Evolutionary conservation across 2,888 invertebrate species (phyloP).

Genomic region (Diarsia rubi): DNA sequence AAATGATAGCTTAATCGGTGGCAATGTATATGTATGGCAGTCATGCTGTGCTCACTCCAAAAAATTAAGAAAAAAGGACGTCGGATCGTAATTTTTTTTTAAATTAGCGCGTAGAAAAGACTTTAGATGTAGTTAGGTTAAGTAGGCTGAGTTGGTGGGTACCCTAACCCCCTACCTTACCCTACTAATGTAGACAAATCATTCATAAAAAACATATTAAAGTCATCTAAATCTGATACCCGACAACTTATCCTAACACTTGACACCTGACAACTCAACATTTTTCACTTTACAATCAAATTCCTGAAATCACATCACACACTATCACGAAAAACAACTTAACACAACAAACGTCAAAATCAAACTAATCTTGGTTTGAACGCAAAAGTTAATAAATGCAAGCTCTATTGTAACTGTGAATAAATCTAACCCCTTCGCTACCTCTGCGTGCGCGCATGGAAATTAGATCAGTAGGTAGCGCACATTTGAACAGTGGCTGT

Average conservation of each 20-base stretch:
- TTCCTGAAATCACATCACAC: slow-evolving; percentile 34
- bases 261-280: neutral
- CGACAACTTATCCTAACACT: neutral
- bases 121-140: neutral
- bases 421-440: slow-evolving; percentile 87
- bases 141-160: neutral
- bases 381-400: slow-evolving; percentile 88
- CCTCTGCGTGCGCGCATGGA: slow-evolving; percentile 88
- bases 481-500: slow-evolving; percentile 70
- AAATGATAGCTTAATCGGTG: neutral
- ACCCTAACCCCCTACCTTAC: neutral
- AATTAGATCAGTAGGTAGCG: slow-evolving; percentile 91
- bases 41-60: neutral
- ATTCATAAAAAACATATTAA: neutral
- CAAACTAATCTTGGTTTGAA: slow-evolving; percentile 85
- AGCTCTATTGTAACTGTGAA: slow-evolving; percentile 86
- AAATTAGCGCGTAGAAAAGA: too few species aligned
- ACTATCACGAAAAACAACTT: slow-evolving; percentile 72
- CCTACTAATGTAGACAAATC: neutral
- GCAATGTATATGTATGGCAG: neutral
- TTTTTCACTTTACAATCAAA: neutral
- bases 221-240: neutral
- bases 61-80: neutral
- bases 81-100: neutral
- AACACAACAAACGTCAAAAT: slow-evolving; percentile 84